Base-by-base conservation (phyloP, 2,888 invertebrate genomes). In the Andricus quercusramuli region DNA sequence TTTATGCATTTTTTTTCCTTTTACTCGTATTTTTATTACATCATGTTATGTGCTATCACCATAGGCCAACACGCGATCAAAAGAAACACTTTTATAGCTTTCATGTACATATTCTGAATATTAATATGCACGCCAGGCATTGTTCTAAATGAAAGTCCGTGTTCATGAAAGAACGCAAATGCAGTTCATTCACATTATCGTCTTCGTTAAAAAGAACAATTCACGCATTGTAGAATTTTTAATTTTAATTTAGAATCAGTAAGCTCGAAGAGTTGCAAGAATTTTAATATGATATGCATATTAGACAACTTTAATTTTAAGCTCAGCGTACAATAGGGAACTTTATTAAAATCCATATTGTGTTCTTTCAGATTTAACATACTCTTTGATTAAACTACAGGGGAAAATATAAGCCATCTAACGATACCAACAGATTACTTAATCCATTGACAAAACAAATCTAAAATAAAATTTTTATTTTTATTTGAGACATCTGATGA, bases 41-140 rank as follows among this genome's bases (percentile, higher is more conserved):
- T 68, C 22, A 20, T 25, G 22, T 68, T 47, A 13, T 47, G 29
- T 47, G 22, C 47, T 47, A 68, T 68, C 47, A 47, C 41, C 68
- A 20, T 47, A 68, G 68, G 68, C 44, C 47, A 47, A 47, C 68
- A 68, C 68, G 68, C 68, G 68, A 68, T 68, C 68, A 47, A 47
- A 68, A 68, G 41, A 68, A 47, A 47, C 47, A 37, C 37, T 9
- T 47, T 20, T 20, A 20, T 51, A 51, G 20, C 51, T n/a, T 51
- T n/a, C 6, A 51, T 51, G 51, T 51, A 51, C 20, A 51, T 51
- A 47, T 68, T 47, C 41, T 68, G 68, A 68, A 68, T 68, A 68
- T 44, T 44, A 44, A 25, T 68, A 67, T 41, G 47, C 67, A 15
- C 41, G 67, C 41, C 67, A 44, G 15, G 67, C 41, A 68, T 68